Conservation (phyloP, 2,113 vertebrate genomes). For the Heterochromis multidens region DNA sequence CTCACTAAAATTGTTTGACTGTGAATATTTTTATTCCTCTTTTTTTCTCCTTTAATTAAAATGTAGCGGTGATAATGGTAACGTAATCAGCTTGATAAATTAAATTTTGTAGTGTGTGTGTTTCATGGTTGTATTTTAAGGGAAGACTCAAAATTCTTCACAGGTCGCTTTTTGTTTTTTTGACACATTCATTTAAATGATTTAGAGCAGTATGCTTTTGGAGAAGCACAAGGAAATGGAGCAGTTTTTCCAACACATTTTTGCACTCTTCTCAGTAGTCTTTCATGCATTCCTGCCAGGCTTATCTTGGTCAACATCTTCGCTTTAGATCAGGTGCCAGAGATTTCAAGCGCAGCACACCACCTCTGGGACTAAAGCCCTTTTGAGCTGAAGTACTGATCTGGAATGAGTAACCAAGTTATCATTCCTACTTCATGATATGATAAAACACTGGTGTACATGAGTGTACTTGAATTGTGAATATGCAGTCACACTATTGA, state of each 20-base stretch:
- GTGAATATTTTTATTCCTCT: slow-evolving; percentile 59
- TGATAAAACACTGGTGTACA: not conserved
- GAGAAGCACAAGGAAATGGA: slow-evolving; percentile 30
- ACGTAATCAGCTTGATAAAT: slow-evolving; percentile 35
- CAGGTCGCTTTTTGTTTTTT: slow-evolving; percentile 3
- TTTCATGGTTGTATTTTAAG: slow-evolving; percentile 55
- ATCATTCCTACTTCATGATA: not conserved
- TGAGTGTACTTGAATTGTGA: not conserved
- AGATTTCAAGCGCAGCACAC: slow-evolving; percentile 19
- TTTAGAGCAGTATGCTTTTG: not conserved
- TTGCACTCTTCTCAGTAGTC: slow-evolving; percentile 30
- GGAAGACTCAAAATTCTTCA: slow-evolving; percentile 37
- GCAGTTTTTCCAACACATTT: not conserved
- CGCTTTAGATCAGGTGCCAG: slow-evolving; percentile 47
- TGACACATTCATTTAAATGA: not conserved
- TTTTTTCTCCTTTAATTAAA: slow-evolving; percentile 21
- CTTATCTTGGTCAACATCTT: slow-evolving; percentile 30
- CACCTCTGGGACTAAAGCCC: slow-evolving; percentile 14
- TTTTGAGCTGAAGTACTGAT: slow-evolving; percentile 27
- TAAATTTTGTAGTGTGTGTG: slow-evolving; percentile 12
- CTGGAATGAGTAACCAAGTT: slow-evolving; percentile 42
- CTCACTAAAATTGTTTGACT: slow-evolving; percentile 63
- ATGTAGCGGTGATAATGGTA: slow-evolving; percentile 59
- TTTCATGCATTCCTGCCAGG: slow-evolving; percentile 16
- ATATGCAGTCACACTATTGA: not conserved